Evolutionary conservation across 2,113 vertebrate genomes (phyloP).

Genomic region (Etheostoma spectabile): DNA sequence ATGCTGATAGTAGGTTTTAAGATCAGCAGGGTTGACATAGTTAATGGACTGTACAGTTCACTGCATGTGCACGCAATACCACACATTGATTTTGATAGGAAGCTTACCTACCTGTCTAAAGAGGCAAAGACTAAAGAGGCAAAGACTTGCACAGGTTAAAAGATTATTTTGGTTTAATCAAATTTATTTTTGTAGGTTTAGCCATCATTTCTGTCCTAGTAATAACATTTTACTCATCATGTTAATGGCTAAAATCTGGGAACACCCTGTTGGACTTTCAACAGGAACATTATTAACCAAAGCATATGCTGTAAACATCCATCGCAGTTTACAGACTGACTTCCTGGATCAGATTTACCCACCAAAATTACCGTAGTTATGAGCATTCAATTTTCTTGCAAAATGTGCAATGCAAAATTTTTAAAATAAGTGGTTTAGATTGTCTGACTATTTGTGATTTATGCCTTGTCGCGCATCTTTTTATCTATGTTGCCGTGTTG

Average conservation of each 20-base stretch:
- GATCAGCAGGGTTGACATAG: neutral
- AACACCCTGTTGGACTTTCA: neutral
- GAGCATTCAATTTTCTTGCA: neutral
- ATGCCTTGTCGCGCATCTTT: neutral
- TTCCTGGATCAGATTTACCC: neutral
- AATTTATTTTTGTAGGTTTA: neutral
- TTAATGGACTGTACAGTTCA: constrained; percentile 17
- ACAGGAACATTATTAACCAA: neutral
- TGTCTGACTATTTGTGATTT: neutral
- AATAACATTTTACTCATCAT: neutral
- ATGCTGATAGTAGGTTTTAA: neutral
- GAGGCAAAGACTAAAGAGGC: neutral
- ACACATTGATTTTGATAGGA: constrained; percentile 13
- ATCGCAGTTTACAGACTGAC: neutral
- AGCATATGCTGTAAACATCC: neutral
- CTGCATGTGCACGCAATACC: neutral
- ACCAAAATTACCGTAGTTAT: neutral
- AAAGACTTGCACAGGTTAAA: neutral
- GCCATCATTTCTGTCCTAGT: neutral
- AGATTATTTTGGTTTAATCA: neutral
- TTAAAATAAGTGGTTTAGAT: neutral
- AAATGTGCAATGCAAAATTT: no score
- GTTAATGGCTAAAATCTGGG: neutral
- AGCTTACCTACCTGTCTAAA: neutral
- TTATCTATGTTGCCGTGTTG: neutral